Base-by-base conservation (phyloP, 1,140 invertebrate species). In the Eubasilissa regina region DNA sequence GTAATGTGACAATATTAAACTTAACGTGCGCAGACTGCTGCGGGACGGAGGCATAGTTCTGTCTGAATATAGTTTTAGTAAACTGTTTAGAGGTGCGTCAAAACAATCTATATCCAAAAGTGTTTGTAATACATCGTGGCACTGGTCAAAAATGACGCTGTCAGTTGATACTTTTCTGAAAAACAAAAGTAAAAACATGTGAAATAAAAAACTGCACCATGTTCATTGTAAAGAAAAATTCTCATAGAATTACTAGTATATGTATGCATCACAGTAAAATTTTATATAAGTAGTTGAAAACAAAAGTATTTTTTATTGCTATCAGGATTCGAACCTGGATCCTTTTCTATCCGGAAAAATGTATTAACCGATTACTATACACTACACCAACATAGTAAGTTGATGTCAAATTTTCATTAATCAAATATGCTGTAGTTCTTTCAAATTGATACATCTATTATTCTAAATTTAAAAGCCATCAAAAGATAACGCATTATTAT, bases 111-210 rank as follows among this genome's bases (percentile, higher is more conserved):
- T 48, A 4, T 43, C 68, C 53, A 82, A 56, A 45, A 82, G 11
- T 8, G 43, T 44, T 73, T 79, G 72, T 21, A 82, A 25, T 9
- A 75, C 60, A 64, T 68, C 74, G 70, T 82, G 80, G 53, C 77
- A 79, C n/a, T 45, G 60, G 19, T 64, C 62, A 58, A 79, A 79
- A 45, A 79, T 17, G 13, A 47, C 17, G 21, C 53, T 77, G 48
- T 79, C 66, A 15, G 25, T 56, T 0, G 80, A 79, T n/a, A 78
- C 77, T 77, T 82, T 82, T 17, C 80, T 82, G 55, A 44, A 82
- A 81, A 74, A 55, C 48, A 35, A 60, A n/a, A 43, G 19, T 7
- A 56, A 70, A 70, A 62, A 35, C 6, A n/a, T 6, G 6, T 35
- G 1, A 35, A 35, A 35, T 6, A 35, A 35, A 35, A 35, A 35